A percentile compares a stretch with the other conserved stretches of the same genome.
Evolutionary conservation across 2,797 vertebrate genomes (phyloP).

Genomic region (Lacerta bilineata): DNA sequence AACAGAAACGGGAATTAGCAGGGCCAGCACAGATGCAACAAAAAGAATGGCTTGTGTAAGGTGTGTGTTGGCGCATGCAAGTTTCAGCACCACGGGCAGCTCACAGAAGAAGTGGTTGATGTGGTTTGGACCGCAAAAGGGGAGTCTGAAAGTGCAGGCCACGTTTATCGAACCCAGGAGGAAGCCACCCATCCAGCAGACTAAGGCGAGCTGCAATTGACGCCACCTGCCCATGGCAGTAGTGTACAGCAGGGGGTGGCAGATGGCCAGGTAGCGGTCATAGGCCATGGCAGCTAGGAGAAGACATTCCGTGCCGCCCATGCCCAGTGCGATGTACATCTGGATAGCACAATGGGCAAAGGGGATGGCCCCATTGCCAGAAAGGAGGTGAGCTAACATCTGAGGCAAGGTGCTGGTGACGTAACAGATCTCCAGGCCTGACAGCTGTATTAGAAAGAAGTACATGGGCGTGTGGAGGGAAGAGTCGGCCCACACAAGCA

Average conservation of each 20-base stretch:
- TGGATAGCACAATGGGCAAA: constrained; percentile 43
- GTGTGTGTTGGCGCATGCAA: neutral
- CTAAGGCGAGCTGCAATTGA: constrained; percentile 17
- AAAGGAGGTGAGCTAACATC: constrained; percentile 38
- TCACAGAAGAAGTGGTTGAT: constrained; percentile 33
- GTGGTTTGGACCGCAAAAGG: neutral
- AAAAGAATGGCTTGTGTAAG: neutral
- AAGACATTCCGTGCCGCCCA: constrained; percentile 49
- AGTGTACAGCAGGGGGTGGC: constrained; percentile 46
- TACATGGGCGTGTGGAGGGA: constrained; percentile 5
- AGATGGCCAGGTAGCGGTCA: constrained; percentile 46
- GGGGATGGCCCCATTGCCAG: constrained; percentile 21
- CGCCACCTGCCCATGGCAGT: constrained; percentile 37
- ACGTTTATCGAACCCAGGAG: neutral
- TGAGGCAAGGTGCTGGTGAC: constrained; percentile 43
- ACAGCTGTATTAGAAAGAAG: neutral
- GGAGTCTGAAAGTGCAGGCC: neutral
- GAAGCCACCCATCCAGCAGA: neutral
- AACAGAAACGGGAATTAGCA: neutral
- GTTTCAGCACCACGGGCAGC: constrained; percentile 1
- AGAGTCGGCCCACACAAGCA: neutral
- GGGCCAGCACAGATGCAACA: neutral
- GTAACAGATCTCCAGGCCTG: constrained; percentile 4
- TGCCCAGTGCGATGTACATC: constrained; percentile 37
- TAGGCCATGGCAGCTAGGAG: constrained; percentile 58